These are phyloP conservation scores for Diaprepes abbreviatus DNA, from an alignment of 2,888 invertebrate species.

Conservation along the genomic window DNA sequence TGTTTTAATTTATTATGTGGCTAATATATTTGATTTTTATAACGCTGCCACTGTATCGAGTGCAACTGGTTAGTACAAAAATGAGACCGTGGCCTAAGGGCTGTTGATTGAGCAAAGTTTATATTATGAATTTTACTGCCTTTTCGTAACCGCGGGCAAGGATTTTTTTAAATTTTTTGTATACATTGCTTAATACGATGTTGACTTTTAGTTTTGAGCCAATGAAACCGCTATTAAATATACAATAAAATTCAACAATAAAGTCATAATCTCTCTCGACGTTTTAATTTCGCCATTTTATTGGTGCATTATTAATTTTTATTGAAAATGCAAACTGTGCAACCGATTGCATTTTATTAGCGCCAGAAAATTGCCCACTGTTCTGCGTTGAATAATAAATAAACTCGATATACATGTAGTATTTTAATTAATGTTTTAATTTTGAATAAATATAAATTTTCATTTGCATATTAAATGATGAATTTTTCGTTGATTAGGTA, in stretches of 20 bases:
- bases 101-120: slow-evolving; percentile 66
- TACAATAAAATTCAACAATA: slow-evolving; percentile 59
- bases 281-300: slow-evolving; percentile 47
- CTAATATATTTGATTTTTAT: not conserved
- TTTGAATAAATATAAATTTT: slow-evolving; percentile 41
- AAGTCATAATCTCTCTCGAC: slow-evolving; percentile 49
- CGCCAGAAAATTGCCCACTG: slow-evolving; percentile 35
- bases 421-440: slow-evolving; percentile 44
- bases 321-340: slow-evolving; percentile 42
- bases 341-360: slow-evolving; percentile 37
- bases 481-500: slow-evolving; percentile 16
- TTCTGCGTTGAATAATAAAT: slow-evolving; percentile 39
- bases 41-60: slow-evolving; percentile 31
- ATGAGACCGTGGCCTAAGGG: slow-evolving; percentile 58
- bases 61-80: slow-evolving; percentile 48
- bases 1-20: no score
- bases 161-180: slow-evolving; percentile 64
- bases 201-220: slow-evolving; percentile 63
- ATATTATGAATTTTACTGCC: slow-evolving; percentile 66
- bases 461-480: slow-evolving; percentile 37
- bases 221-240: slow-evolving; percentile 61
- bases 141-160: slow-evolving; percentile 64
- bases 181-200: slow-evolving; percentile 63
- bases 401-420: slow-evolving; percentile 23
- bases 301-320: slow-evolving; percentile 49